Evolutionary conservation across 2,797 vertebrate species (phyloP).

Genomic region (Micromesistius poutassou): DNA sequence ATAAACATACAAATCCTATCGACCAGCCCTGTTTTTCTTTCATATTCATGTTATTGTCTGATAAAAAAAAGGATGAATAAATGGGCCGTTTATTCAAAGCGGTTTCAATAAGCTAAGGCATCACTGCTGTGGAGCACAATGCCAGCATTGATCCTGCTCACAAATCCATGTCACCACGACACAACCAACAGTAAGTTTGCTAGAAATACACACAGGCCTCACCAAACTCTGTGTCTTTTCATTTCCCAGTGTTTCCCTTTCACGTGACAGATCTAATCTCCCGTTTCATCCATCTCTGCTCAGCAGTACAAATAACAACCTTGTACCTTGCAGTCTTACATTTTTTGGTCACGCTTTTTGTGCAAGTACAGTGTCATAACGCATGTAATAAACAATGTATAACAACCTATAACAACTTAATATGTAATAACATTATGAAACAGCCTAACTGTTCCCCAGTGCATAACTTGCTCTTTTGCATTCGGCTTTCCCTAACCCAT

Average conservation of each 20-base stretch:
- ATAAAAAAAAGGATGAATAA: neutral
- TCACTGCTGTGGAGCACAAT: neutral
- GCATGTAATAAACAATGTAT: neutral
- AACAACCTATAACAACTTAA: neutral
- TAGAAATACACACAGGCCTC: neutral
- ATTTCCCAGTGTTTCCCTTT: neutral
- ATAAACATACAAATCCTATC: constrained; percentile 66
- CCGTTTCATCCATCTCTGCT: neutral
- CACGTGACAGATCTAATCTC: neutral
- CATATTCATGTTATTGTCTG: neutral
- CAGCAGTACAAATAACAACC: neutral
- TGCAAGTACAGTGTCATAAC: neutral
- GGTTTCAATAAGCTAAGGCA: neutral
- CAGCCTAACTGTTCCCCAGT: neutral
- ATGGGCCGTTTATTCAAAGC: neutral
- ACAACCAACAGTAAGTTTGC: neutral
- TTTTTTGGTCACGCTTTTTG: no score
- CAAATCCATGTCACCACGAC: neutral
- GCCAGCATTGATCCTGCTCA: neutral
- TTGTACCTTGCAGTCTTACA: neutral
- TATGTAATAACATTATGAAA: neutral
- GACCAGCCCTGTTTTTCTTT: constrained; percentile 27
- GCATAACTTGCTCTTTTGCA: no score
- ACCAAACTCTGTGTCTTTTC: neutral
- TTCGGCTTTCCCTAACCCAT: no score